A percentile compares a stretch with the other conserved stretches of the same genome.
Conservation (phyloP, 1,140 invertebrate species). For the Rhyzopertha dominica region DNA sequence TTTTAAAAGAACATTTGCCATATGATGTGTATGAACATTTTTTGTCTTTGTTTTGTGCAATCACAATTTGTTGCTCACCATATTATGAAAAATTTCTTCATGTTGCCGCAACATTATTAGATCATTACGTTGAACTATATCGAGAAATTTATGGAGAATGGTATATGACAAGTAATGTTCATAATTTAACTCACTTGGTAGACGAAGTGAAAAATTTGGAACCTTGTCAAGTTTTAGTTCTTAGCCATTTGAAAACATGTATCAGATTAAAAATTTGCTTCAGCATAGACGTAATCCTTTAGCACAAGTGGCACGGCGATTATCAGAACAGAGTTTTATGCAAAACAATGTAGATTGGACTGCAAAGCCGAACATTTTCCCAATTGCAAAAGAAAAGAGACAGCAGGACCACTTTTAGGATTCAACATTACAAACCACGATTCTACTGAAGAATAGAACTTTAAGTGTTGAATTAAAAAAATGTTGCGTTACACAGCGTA, state of each 20-base stretch:
- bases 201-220: slow-evolving; percentile 30
- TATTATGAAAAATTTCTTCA: slow-evolving; percentile 18
- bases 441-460: too few species aligned
- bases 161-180: slow-evolving; percentile 21
- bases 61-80: slow-evolving; percentile 24
- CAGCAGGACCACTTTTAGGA: background rate
- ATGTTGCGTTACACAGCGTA: too few species aligned
- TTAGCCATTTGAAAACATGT: slow-evolving; percentile 31
- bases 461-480: background rate
- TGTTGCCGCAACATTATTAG: slow-evolving; percentile 18
- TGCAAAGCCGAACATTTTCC: background rate
- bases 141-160: slow-evolving; percentile 13
- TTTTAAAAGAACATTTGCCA: slow-evolving; percentile 24
- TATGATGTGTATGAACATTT: slow-evolving; percentile 22
- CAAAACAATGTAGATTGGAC: background rate
- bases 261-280: slow-evolving; percentile 25
- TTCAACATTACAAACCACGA: background rate
- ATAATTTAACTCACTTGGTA: slow-evolving; percentile 28
- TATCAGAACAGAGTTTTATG: slow-evolving; percentile 14
- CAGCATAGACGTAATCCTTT: slow-evolving; percentile 24
- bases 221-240: slow-evolving; percentile 25
- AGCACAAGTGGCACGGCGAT: slow-evolving; percentile 23
- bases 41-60: slow-evolving; percentile 24
- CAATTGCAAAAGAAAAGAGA: background rate
- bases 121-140: slow-evolving; percentile 14